A percentile compares a stretch with the other conserved stretches of the same genome.
Conservation (phyloP, 1,140 invertebrate species). For the Brachionus manjavacas region DNA sequence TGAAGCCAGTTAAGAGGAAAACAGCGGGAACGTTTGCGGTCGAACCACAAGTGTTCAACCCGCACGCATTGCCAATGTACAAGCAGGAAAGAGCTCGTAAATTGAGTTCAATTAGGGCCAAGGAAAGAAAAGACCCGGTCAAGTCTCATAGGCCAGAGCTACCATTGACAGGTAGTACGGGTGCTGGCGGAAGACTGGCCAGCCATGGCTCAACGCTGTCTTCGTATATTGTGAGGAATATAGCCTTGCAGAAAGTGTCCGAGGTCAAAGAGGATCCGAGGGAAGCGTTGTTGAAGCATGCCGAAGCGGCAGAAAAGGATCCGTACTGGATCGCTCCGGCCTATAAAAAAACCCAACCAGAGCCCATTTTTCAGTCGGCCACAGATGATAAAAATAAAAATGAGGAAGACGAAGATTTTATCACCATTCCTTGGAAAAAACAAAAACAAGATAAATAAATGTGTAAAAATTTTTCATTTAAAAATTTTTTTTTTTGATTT, state of each 20-base stretch:
- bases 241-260: constrained; percentile 80
- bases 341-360: constrained; percentile 69
- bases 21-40: constrained; percentile 66
- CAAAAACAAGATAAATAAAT: background rate
- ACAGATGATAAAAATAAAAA: constrained; percentile 12
- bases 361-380: constrained; percentile 64
- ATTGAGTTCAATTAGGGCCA: constrained; percentile 48
- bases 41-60: constrained; percentile 46
- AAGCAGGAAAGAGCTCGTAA: constrained; percentile 83
- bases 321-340: constrained; percentile 92
- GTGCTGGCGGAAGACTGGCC: constrained; percentile 84
- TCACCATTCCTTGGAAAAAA: constrained; percentile 6
- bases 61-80: constrained; percentile 90
- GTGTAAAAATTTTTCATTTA: background rate
- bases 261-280: constrained; percentile 93
- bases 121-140: constrained; percentile 13
- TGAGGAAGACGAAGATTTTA: background rate
- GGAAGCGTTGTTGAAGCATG: constrained; percentile 90
- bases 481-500: background rate
- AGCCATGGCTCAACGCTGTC: constrained; percentile 90
- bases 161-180: constrained; percentile 75
- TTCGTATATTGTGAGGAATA: constrained; percentile 90
- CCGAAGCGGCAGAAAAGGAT: constrained; percentile 91
- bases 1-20: constrained; percentile 69
- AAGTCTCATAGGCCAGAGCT: constrained; percentile 89